Evolutionary conservation across 1,140 invertebrate species (phyloP).

Genomic region (Bombyx mori): DNA sequence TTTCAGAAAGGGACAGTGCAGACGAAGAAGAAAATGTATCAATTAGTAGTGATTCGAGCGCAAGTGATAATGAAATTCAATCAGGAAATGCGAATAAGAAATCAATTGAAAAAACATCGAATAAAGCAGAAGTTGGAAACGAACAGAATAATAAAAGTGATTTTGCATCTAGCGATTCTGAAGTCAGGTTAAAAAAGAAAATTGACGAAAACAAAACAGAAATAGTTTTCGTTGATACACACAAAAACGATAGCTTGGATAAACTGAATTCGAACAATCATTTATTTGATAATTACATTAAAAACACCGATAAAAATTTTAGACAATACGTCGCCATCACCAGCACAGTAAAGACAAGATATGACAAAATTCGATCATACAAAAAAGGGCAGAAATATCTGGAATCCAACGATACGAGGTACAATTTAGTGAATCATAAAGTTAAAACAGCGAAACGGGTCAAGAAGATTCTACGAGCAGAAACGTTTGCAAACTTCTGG

Average conservation of each 20-base stretch:
- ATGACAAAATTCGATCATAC: background rate
- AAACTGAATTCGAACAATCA: background rate
- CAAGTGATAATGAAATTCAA: conserved; percentile 3
- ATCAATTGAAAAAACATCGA: background rate
- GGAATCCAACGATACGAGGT: too few relatives aligned
- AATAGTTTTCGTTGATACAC: conserved; percentile 9
- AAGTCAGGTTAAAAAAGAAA: background rate
- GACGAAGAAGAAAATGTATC: background rate
- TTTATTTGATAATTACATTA: too few relatives aligned
- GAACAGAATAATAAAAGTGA: background rate
- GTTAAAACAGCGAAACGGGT: conserved; percentile 10
- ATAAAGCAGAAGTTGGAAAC: background rate
- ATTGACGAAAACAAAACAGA: conserved; percentile 6
- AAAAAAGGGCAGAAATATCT: too few relatives aligned
- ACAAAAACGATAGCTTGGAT: conserved; percentile 4
- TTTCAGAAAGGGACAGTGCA: conserved; percentile 6
- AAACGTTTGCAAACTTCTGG: conserved; percentile 28
- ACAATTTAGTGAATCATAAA: too few relatives aligned
- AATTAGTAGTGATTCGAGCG: background rate
- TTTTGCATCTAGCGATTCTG: background rate
- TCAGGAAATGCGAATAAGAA: background rate
- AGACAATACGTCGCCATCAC: background rate
- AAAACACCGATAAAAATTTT: too few relatives aligned
- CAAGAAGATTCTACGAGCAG: conserved; percentile 19
- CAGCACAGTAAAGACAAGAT: background rate